These are phyloP conservation scores for Eupithecia abbreviata DNA, from an alignment of 2,888 invertebrate genomes.

Conservation along the genomic window DNA sequence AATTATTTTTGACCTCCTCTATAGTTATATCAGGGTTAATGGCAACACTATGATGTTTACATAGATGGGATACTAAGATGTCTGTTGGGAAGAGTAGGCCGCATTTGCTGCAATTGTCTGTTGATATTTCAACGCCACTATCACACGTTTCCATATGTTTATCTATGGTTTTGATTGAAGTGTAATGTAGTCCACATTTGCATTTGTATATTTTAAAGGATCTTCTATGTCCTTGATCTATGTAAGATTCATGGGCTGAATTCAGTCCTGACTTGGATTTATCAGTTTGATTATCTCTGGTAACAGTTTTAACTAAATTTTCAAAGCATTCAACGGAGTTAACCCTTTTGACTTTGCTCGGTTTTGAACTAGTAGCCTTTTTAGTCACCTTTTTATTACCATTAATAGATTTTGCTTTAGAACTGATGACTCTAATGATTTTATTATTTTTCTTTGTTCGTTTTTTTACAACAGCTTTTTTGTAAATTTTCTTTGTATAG, in stretches of 20 bases:
- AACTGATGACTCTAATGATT: neutral
- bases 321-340: slow-evolving; percentile 9
- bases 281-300: neutral
- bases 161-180: slow-evolving; percentile 46
- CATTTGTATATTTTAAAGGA: slow-evolving; percentile 50
- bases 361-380: neutral
- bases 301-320: slow-evolving; percentile 10
- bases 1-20: slow-evolving; percentile 18
- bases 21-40: slow-evolving; percentile 33
- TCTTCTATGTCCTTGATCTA: neutral
- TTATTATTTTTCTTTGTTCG: neutral
- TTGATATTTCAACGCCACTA: slow-evolving; percentile 33
- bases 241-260: neutral
- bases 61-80: slow-evolving; percentile 52
- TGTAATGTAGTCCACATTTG: slow-evolving; percentile 56
- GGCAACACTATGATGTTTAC: slow-evolving; percentile 53
- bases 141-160: slow-evolving; percentile 48
- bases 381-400: neutral
- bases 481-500: neutral
- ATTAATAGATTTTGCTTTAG: neutral
- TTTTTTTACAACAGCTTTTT: neutral
- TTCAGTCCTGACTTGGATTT: neutral
- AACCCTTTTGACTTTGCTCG: neutral
- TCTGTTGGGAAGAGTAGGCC: slow-evolving; percentile 52
- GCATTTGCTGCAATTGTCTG: slow-evolving; percentile 58